Base-by-base conservation (phyloP, 2,797 vertebrate genomes). In the Tapera naevia region DNA sequence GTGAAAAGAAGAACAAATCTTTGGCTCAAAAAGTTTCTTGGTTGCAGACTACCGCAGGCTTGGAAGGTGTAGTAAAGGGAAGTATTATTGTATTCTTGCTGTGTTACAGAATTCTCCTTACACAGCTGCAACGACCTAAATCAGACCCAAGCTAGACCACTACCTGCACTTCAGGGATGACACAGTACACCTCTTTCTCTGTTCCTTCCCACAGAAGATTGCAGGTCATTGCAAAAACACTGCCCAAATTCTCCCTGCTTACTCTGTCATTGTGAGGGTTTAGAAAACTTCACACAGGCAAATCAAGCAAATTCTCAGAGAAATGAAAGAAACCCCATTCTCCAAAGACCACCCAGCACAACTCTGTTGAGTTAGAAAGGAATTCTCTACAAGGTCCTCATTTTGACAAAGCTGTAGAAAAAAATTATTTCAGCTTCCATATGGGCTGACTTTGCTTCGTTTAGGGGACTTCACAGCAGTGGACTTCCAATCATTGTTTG, bases 1-100 rank as follows among this genome's bases (percentile, higher is more conserved):
- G n/a, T 27, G 27, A 79, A 87, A 61, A 73, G 76, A 79, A 83
- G 46, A 91, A 84, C 73, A 95, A 90, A 86, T 66, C 76, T 73
- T 37, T 46, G 17, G 35, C 90, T 91, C 51, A 84, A 43, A 81
- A 83, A 48, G 51, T 84, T 86, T 62, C 73, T 75, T 66, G 66
- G 35, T 5, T 89, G 46, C 66, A 91, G 72, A 5, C 39, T 76
- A 39, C 45, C 67, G 22, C 74, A 67, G 70, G 39, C 70, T 78
- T 41, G 41, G 82, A 61, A 89, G 58, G 57, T 32, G 74, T 9
- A 58, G 57, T 62, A 70, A 84, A 62, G 23, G 58, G 64, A 88
- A 86, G 50, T 45, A 56, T 41, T 51, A 5, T 13, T 17, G 18
- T 50, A 15, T 64, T 78, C 82, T 83, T 64, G 33, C 66, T 58